These are phyloP conservation scores for Neopelma chrysocephalum DNA, from an alignment of 2,797 vertebrate genomes.

Conservation along the genomic window DNA sequence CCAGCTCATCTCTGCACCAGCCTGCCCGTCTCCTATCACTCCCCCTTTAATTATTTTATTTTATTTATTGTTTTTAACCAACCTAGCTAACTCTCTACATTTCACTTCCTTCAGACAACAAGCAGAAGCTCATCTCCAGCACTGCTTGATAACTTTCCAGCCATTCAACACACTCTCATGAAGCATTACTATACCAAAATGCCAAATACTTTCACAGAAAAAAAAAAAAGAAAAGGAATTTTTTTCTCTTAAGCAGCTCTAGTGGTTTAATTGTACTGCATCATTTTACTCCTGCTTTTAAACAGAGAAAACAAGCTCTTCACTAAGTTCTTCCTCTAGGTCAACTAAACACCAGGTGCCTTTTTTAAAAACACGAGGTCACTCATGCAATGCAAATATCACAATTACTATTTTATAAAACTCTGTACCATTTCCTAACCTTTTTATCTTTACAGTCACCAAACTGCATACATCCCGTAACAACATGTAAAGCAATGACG, in stretches of 20 bases:
- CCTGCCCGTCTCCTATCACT: neutral
- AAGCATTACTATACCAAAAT: neutral
- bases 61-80: neutral
- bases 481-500: neutral
- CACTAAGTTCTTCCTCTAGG: neutral
- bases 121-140: neutral
- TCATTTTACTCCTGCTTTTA: neutral
- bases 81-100: neutral
- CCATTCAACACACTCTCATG: neutral
- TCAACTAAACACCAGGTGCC: neutral
- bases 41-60: neutral
- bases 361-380: neutral
- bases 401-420: neutral
- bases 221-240: neutral
- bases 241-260: neutral
- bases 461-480: neutral
- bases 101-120: neutral
- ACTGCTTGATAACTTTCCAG: neutral
- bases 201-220: neutral
- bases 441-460: neutral
- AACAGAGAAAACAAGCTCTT: neutral
- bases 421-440: neutral
- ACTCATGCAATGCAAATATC: neutral
- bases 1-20: neutral
- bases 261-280: neutral